Conservation (phyloP, 1,140 invertebrate genomes). For the Lethrus apterus region DNA sequence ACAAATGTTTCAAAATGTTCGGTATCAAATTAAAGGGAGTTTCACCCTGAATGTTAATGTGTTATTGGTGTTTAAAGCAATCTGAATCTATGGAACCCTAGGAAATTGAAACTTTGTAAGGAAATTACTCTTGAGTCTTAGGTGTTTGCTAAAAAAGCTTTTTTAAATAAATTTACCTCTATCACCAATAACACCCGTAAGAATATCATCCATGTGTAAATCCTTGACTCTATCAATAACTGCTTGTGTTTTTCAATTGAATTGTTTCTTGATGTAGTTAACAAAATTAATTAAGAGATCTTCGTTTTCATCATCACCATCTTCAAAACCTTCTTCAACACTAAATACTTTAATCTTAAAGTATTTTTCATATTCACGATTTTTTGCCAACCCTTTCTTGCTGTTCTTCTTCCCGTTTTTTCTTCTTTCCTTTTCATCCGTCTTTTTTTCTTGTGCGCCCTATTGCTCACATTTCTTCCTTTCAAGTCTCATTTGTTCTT, state of each 20-base stretch:
- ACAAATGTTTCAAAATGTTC: too few species aligned
- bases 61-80: too few species aligned
- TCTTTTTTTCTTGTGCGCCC: constrained; percentile 66
- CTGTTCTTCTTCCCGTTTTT: constrained; percentile 55
- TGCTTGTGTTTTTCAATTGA: constrained; percentile 87
- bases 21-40: too few species aligned
- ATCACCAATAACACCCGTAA: constrained; percentile 96
- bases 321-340: constrained; percentile 77
- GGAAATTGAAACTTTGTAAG: too few species aligned
- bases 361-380: constrained; percentile 75
- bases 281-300: constrained; percentile 71
- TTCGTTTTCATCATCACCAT: constrained; percentile 58
- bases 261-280: constrained; percentile 77
- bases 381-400: constrained; percentile 61
- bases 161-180: constrained; percentile 99
- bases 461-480: constrained; percentile 60
- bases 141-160: too few species aligned
- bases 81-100: too few species aligned
- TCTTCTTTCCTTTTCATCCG: constrained; percentile 55
- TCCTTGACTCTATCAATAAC: constrained; percentile 80
- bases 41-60: too few species aligned
- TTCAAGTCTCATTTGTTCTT: constrained; percentile 64
- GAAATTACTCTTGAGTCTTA: too few species aligned
- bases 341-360: constrained; percentile 85
- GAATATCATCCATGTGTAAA: constrained; percentile 68